Percentiles rank a stretch among this genome's conserved stretches.
phyloP scores from a whole-genome alignment of 2,113 vertebrate genomes.

The Tragelaphus scriptus region DNA sequence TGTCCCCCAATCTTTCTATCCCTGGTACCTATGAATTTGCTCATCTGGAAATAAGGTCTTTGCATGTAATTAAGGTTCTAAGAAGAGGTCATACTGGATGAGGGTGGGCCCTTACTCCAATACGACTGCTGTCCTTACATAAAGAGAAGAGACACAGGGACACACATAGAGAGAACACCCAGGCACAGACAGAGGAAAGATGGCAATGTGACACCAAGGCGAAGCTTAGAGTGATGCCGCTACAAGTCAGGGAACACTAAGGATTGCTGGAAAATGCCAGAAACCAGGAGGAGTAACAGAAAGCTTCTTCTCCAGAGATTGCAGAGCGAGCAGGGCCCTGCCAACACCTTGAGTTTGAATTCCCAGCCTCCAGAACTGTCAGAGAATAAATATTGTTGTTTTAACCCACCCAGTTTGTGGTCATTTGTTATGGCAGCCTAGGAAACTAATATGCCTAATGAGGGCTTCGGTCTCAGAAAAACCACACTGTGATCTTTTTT shows the following conservation, averaged over 20 bases:
- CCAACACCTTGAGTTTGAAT: not conserved
- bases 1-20: not conserved
- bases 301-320: not conserved
- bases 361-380: not conserved
- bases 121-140: not conserved
- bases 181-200: not conserved
- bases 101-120: not conserved
- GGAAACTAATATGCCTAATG: not conserved
- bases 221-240: not conserved
- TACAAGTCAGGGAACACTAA: too few species aligned
- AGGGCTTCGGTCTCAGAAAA: not conserved
- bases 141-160: not conserved
- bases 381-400: not conserved
- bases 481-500: not conserved
- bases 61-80: not conserved
- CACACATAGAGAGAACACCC: not conserved
- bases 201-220: rapidly evolving
- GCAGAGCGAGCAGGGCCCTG: not conserved
- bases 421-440: not conserved
- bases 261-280: too few species aligned
- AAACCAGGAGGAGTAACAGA: not conserved
- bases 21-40: not conserved
- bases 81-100: not conserved
- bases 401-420: not conserved
- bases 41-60: not conserved